Evolutionary conservation across 1,140 invertebrate genomes (phyloP).

Genomic region (Pachypsylla venusta): DNA sequence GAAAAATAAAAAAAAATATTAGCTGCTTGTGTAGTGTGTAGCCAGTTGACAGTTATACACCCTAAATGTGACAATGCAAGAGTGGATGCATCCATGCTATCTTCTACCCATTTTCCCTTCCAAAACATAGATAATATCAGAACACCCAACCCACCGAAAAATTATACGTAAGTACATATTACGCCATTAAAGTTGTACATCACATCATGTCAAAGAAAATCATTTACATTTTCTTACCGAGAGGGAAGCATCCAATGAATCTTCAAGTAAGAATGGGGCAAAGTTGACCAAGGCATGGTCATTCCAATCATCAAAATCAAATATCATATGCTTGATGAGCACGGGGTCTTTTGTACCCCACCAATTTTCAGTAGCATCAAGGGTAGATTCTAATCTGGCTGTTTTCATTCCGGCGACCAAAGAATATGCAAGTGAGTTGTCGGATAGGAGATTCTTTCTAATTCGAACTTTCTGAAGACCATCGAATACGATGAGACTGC

Average conservation of each 20-base stretch:
- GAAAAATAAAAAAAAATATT: no score
- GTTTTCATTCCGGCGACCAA: conserved; percentile 81
- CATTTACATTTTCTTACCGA: conserved; percentile 37
- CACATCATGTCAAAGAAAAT: no score
- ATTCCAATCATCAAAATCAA: conserved; percentile 99
- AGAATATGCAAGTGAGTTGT: conserved; percentile 82
- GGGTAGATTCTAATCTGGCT: conserved; percentile 66
- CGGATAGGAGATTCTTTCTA: conserved; percentile 74
- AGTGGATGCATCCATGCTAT: no score
- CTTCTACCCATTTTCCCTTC: no score
- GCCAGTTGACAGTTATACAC: no score
- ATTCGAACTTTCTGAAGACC: conserved; percentile 89
- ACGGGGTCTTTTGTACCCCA: conserved; percentile 69
- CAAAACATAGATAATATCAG: no score
- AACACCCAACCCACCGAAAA: no score
- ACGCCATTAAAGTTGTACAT: no score
- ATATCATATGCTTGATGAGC: conserved; percentile 70
- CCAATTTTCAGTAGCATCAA: conserved; percentile 90
- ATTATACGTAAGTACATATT: no score
- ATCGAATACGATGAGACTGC: conserved; percentile 76
- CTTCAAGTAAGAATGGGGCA: conserved; percentile 66
- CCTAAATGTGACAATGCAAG: no score
- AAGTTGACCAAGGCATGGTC: conserved; percentile 86
- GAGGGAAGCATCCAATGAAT: conserved; percentile 56
- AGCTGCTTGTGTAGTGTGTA: no score